phyloP scores from a whole-genome alignment of 2,797 vertebrate species.

The Sarcoramphus papa region DNA sequence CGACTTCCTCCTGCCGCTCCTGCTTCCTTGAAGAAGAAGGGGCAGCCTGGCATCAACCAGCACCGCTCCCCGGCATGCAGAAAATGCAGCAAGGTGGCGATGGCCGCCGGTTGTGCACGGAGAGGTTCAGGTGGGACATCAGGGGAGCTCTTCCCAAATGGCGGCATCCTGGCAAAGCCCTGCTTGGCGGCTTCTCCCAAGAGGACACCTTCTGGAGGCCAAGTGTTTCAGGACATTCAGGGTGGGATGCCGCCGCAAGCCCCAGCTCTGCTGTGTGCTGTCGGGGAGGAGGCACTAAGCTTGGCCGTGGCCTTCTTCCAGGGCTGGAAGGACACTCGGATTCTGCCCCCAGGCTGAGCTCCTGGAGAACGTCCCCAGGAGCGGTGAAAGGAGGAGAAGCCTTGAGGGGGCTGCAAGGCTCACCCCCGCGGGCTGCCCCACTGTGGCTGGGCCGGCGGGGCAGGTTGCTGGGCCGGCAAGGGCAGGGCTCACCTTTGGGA shows the following conservation, averaged over 20 bases:
- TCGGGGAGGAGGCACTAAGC: neutral
- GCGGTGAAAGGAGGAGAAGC: neutral
- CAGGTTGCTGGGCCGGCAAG: neutral
- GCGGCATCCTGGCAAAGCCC: neutral
- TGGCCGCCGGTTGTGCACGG: rapidly evolving
- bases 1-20: neutral
- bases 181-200: neutral
- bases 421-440: neutral
- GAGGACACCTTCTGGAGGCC: neutral
- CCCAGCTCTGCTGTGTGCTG: neutral
- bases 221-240: neutral
- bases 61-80: neutral
- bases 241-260: neutral
- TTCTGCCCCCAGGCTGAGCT: neutral
- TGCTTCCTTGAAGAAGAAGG: neutral
- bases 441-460: neutral
- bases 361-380: neutral
- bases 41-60: neutral
- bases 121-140: neutral
- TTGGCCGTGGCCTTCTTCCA: neutral
- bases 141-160: neutral
- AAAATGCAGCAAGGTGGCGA: neutral
- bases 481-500: neutral
- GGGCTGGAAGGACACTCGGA: neutral
- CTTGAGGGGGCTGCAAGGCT: neutral